Percentiles rank a stretch among this genome's conserved stretches.
phyloP scores from a whole-genome alignment of 2,113 vertebrate species.

The Aphelocoma coerulescens region DNA sequence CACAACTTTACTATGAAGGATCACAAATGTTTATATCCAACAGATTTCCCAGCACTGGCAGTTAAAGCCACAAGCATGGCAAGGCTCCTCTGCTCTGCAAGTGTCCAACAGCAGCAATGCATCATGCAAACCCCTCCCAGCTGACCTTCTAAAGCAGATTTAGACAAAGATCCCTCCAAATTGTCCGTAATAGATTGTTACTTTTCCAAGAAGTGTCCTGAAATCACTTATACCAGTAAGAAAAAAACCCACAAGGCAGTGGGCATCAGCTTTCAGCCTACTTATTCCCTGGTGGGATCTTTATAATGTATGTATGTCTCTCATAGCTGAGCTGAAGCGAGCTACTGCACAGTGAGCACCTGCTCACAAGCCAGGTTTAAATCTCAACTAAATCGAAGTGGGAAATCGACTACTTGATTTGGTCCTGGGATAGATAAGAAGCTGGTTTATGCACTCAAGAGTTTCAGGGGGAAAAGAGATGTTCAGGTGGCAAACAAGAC shows the following conservation, averaged over 20 bases:
- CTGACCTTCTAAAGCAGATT: neutral
- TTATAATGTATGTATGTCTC: too few species aligned
- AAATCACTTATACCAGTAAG: neutral
- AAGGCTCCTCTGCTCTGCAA: neutral
- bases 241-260: neutral
- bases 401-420: neutral
- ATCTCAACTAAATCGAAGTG: neutral
- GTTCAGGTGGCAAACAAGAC: neutral
- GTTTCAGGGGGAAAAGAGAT: neutral
- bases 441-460: neutral
- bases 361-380: neutral
- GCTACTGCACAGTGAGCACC: neutral
- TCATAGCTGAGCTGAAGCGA: neutral
- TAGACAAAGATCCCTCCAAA: neutral
- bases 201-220: neutral
- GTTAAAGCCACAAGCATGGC: neutral
- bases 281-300: neutral
- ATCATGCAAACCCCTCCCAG: neutral
- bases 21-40: neutral
- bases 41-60: neutral
- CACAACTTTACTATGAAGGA: neutral
- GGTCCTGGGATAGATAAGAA: neutral
- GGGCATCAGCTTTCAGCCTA: neutral
- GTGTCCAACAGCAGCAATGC: neutral
- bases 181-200: neutral